Conservation (phyloP, 2,113 vertebrate genomes). For the Leptobrachium ailaonicum region DNA sequence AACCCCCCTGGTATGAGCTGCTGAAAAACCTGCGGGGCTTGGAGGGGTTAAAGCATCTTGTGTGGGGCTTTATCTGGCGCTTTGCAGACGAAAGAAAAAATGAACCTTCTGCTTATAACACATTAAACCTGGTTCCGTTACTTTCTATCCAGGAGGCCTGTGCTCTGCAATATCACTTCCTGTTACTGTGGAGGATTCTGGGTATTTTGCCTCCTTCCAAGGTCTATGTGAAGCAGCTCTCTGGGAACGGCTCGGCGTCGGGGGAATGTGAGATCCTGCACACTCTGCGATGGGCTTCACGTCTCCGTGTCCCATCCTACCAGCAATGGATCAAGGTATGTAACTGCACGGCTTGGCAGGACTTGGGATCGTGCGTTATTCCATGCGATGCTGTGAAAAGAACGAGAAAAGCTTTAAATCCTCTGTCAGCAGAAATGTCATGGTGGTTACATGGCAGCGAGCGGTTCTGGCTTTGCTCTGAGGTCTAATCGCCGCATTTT, state of each 20-base stretch:
- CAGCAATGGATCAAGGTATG: slow-evolving; percentile 91
- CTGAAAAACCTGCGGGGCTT: background rate
- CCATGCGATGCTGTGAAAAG: too few species aligned
- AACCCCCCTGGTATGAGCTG: slow-evolving; percentile 77
- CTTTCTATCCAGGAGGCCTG: slow-evolving; percentile 83
- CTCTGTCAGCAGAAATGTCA: too few species aligned
- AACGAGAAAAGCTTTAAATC: too few species aligned
- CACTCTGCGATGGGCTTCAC: slow-evolving; percentile 92
- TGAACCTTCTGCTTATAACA: too few species aligned
- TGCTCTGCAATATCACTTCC: slow-evolving; percentile 94
- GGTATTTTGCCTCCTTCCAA: slow-evolving; percentile 92
- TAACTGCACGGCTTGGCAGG: background rate
- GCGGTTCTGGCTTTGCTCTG: too few species aligned
- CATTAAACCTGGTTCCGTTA: too few species aligned
- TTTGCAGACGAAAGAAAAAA: too few species aligned
- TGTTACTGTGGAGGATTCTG: slow-evolving; percentile 92
- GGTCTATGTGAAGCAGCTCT: slow-evolving; percentile 87
- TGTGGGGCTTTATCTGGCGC: too few species aligned
- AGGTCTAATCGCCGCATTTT: too few species aligned
- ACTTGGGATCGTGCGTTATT: too few species aligned
- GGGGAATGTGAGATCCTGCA: slow-evolving; percentile 93
- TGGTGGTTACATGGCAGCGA: too few species aligned
- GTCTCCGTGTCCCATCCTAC: slow-evolving; percentile 83
- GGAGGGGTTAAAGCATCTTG: background rate
- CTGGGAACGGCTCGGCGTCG: slow-evolving; percentile 79